Percentiles rank a stretch among this genome's conserved stretches.
Evolutionary conservation across 2,113 vertebrate species (phyloP).

Genomic region (Oxyura jamaicensis): DNA sequence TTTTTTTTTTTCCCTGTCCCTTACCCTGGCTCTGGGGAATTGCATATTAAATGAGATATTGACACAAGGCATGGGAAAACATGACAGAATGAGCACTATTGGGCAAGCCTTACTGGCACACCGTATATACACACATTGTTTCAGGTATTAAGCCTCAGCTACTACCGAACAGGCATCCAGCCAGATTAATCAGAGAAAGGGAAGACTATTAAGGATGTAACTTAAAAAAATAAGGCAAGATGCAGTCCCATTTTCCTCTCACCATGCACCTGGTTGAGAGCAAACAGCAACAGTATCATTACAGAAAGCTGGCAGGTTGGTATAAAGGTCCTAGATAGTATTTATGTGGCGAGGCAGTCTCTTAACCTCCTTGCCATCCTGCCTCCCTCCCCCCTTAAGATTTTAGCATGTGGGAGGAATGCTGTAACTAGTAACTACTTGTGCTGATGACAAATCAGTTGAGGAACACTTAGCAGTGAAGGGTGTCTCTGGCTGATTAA

Average conservation of each 20-base stretch:
- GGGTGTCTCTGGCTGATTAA: conserved; percentile 74
- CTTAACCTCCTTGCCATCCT: neutral
- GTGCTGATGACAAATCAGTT: conserved; percentile 70
- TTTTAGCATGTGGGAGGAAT: conserved; percentile 69
- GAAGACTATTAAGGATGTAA: conserved; percentile 26
- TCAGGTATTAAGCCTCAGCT: conserved; percentile 14
- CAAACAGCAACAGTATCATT: conserved; percentile 1
- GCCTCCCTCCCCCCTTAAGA: neutral
- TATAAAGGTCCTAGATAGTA: conserved; percentile 66
- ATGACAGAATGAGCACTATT: neutral
- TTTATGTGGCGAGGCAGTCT: conserved; percentile 45
- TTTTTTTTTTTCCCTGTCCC: neutral
- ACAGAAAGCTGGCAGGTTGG: conserved; percentile 17
- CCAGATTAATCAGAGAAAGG: conserved; percentile 28
- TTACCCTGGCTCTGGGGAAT: neutral
- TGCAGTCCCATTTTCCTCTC: neutral
- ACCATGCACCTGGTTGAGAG: neutral
- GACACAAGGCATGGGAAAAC: conserved; percentile 38
- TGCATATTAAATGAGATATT: neutral
- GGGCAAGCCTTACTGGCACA: conserved; percentile 15
- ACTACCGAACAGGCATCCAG: conserved; percentile 25
- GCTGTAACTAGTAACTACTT: conserved; percentile 76
- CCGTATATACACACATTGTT: neutral
- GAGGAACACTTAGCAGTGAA: conserved; percentile 66
- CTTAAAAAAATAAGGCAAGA: neutral